These are phyloP conservation scores for Strongylocentrotus purpuratus DNA, from an alignment of 35 echinoderm and acorn worm genomes.

Conservation along the genomic window DNA sequence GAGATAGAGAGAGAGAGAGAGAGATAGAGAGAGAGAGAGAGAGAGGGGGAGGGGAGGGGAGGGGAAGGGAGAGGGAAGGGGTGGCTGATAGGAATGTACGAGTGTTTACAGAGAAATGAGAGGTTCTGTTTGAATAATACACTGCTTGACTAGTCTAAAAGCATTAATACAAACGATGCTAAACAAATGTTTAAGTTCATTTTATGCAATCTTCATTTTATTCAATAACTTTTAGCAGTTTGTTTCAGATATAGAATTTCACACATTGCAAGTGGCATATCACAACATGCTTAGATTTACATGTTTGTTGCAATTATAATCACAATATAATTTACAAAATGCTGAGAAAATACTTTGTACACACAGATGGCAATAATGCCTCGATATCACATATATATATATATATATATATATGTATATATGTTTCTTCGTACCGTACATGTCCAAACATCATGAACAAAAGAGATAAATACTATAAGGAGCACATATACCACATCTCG, in stretches of 20 bases:
- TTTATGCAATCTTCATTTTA: not conserved
- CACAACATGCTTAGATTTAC: not conserved
- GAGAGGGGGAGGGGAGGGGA: not conserved
- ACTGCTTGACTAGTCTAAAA: not conserved
- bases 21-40: not conserved
- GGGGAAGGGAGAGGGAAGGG: not conserved
- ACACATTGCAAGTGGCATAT: not conserved
- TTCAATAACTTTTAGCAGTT: not conserved
- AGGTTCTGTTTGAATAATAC: not conserved
- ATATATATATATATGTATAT: not conserved
- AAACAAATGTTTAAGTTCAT: not conserved
- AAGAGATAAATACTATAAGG: not conserved
- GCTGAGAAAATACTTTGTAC: not conserved
- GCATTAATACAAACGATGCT: not conserved
- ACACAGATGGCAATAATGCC: not conserved
- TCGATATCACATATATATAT: too few species aligned
- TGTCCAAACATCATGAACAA: not conserved
- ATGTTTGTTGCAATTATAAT: not conserved
- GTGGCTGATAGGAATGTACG: too few species aligned
- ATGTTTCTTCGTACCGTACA: not conserved
- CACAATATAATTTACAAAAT: not conserved
- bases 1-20: too few species aligned
- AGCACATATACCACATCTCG: not conserved
- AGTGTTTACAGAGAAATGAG: not conserved
- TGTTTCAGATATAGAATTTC: not conserved